Evolutionary conservation across 2,797 vertebrate species (phyloP), one percentile per base, ranked within the genome.

Genomic region (Harpagifer antarcticus): DNA sequence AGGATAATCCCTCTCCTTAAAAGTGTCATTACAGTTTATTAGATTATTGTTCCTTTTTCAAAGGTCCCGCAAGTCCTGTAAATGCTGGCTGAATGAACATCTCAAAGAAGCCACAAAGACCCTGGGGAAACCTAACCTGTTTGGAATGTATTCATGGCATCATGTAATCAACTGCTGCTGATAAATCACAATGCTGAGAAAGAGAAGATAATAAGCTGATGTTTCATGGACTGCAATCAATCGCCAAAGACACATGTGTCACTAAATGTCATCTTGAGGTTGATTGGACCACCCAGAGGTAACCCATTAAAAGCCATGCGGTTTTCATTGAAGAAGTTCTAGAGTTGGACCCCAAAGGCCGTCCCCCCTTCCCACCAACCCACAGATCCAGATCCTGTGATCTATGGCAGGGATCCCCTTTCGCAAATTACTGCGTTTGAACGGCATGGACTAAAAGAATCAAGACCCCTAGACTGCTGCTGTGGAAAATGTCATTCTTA

Each of bases 261-360:
- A 87, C 84, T 87, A 87, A 88, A 90, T 92, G 86, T 90, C 89
- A 82, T 86, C 78, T 74, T 65, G 76, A 72, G 82, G 83, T 86
- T 92, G 88, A 92, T 79, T 88, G 88, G 91, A 92, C 92, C 92
- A 94, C 91, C 92, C 91, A 90, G 82, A 84, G 77, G 76, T 82
- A 78, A 45, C 71, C 81, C 86, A 71, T 92, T 90, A 86, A 89
- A 89, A 82, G 81, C 78, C 86, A 88, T 91, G 86, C 69, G 82
- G 89, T 89, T 93, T 91, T 84, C 85, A 94, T 90, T 89, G 87
- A 86, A 87, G 82, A 85, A 85, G 81, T 90, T 91, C 81, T 83
- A 84, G 63, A 64, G 61, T 79, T 81, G 79, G 71, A 83, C 74
- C 85, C 87, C 63, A 86, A 89, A 86, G 85, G 74, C 79, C 44